phyloP scores from a whole-genome alignment of 2,113 vertebrate species.

The Pseudois nayaur region DNA sequence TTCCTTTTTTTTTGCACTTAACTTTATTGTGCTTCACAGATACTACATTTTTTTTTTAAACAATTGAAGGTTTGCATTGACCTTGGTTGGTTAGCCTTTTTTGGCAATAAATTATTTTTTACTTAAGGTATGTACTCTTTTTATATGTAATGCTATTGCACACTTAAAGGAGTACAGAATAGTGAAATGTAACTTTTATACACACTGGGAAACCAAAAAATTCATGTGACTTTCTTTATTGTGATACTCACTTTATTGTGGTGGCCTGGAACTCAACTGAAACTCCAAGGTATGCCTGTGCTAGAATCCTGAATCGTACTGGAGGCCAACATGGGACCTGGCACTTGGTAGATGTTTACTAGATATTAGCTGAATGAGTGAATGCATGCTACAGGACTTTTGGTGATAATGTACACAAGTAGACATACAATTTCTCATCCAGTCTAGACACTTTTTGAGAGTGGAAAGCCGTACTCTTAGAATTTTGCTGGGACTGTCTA shows the following conservation, averaged over 20 bases:
- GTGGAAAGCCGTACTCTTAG: not conserved
- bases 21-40: not conserved
- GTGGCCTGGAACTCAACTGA: not conserved
- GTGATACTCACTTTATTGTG: not conserved
- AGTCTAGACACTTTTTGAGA: constrained; percentile 15
- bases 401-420: not conserved
- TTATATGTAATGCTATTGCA: not conserved
- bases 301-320: not conserved
- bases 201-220: not conserved
- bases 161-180: not conserved
- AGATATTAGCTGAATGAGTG: not conserved
- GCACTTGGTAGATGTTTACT: not conserved
- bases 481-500: not conserved
- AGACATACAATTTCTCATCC: not conserved
- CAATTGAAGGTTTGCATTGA: not conserved
- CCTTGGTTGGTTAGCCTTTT: not conserved
- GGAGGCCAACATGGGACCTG: not conserved
- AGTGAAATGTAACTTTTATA: not conserved
- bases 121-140: not conserved
- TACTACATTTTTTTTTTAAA: not conserved
- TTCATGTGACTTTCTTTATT: not conserved
- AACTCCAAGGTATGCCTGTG: not conserved
- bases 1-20: not conserved
- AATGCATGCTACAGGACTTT: not conserved
- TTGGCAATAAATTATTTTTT: not conserved